Evolutionary conservation across 1,140 invertebrate species (phyloP).

Genomic region (Drosophila leontia): DNA sequence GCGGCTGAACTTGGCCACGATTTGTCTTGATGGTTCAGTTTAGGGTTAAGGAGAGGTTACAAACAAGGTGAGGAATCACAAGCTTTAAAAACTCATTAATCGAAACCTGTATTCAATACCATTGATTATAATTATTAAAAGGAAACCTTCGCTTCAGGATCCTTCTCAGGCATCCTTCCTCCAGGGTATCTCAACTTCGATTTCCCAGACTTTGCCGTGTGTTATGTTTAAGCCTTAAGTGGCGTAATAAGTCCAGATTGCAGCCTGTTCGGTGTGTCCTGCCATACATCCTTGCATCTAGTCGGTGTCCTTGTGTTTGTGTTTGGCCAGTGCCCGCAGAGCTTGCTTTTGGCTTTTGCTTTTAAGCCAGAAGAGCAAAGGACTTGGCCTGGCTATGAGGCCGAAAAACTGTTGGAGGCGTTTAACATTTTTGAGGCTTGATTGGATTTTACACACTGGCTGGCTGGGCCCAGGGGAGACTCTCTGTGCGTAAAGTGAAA

Average conservation of each 20-base stretch:
- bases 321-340: conserved; percentile 53
- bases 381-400: conserved; percentile 4
- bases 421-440: conserved; percentile 83
- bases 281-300: conserved; percentile 18
- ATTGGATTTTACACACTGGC: conserved; percentile 70
- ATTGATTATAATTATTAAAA: too few species aligned
- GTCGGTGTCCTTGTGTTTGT: conserved; percentile 45
- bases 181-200: conserved; percentile 13
- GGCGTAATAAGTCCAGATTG: conserved; percentile 78
- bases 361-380: conserved; percentile 56
- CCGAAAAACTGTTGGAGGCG: conserved; percentile 52
- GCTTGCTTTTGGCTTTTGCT: conserved; percentile 78
- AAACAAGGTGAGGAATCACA: too few species aligned
- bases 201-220: background rate
- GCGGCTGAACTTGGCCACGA: conserved; percentile 9
- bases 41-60: background rate
- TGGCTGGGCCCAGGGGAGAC: conserved; percentile 6
- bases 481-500: conserved; percentile 70
- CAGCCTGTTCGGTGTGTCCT: conserved; percentile 30
- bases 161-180: too few species aligned
- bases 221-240: conserved; percentile 76
- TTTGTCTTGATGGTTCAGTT: background rate
- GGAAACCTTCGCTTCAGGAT: too few species aligned
- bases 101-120: too few species aligned
- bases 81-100: too few species aligned